Base-by-base conservation (phyloP, 1,140 invertebrate genomes). In the Stenopsyche tienmushanensis region DNA sequence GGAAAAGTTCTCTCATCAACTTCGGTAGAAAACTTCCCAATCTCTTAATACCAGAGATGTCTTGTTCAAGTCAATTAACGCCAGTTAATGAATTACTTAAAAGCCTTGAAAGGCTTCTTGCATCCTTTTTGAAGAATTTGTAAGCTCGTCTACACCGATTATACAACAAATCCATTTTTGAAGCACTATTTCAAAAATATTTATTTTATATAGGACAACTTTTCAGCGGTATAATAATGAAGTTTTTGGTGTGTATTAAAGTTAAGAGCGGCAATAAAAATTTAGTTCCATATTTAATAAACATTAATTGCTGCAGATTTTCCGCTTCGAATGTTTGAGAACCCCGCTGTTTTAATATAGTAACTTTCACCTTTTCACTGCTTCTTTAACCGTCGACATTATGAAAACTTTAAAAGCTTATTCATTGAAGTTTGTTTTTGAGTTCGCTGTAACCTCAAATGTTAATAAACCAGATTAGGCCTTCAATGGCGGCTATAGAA, bases 341-440 rank as follows among this genome's bases (percentile, higher is more conserved):
- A 50, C 13, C 13, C 29, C 29, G 47, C 5, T 10, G 21, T 15
- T 42, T 9, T 42, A 24, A 42, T 42, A 42, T 42, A 57, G 26
- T 20, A 9, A 23, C 54, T 41, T 57, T 18, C 34, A 39, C 24
- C 15, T 41, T 42, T 55, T 42, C 54, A 10, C 25, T 29, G 54
- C 39, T n/a, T 41, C n/a, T 23, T 44, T 47, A 60, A 60, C 42
- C 42, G 25, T 23, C 9, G 24, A 47, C 44, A 25, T 47, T 60
- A 47, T 26, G 13, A 45, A 47, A 60, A 60, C 42, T 60, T 39
- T 47, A 29, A 45, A 60, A 60, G 57, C 57, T 47, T 29, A 60
- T 60, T 60, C 57, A 29, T 60, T 47, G 15, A 60, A 60, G 57
- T 60, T 60, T 60, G 42, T 60, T 26, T 25, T 47, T 23, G 41